A percentile compares a stretch with the other conserved stretches of the same genome.
phyloP scores from a whole-genome alignment of 2,797 vertebrate species.

The Ptychobarbus kaznakovi region DNA sequence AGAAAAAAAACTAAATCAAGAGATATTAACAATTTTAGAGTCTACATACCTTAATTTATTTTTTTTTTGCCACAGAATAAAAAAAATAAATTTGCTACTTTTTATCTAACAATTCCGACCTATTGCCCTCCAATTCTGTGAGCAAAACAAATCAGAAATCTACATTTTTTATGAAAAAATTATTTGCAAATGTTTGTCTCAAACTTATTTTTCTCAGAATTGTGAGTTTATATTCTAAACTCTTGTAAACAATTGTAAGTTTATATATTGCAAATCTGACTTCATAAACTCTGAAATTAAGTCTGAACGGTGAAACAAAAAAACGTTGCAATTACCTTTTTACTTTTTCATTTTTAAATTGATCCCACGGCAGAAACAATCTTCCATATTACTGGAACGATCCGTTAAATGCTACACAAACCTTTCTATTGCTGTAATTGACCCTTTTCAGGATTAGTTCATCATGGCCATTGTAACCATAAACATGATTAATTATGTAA shows the following conservation, averaged over 20 bases:
- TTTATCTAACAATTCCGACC: too few relatives aligned
- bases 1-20: too few relatives aligned
- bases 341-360: background rate
- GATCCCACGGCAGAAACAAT: background rate
- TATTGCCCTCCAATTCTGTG: too few relatives aligned
- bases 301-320: background rate
- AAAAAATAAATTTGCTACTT: too few relatives aligned
- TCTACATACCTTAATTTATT: too few relatives aligned
- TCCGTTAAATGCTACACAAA: background rate
- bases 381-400: background rate
- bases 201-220: too few relatives aligned
- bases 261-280: too few relatives aligned
- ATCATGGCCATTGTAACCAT: conserved; percentile 4
- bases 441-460: conserved; percentile 2
- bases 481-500: background rate
- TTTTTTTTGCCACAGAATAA: too few relatives aligned
- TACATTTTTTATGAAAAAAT: too few relatives aligned
- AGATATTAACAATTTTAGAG: too few relatives aligned
- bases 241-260: background rate
- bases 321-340: too few relatives aligned
- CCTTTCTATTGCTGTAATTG: background rate
- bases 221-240: background rate
- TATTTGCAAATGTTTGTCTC: background rate
- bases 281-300: background rate
- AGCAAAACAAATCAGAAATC: too few relatives aligned